Evolutionary conservation across 2,113 vertebrate species (phyloP).

Genomic region (Mastomys natalensis): DNA sequence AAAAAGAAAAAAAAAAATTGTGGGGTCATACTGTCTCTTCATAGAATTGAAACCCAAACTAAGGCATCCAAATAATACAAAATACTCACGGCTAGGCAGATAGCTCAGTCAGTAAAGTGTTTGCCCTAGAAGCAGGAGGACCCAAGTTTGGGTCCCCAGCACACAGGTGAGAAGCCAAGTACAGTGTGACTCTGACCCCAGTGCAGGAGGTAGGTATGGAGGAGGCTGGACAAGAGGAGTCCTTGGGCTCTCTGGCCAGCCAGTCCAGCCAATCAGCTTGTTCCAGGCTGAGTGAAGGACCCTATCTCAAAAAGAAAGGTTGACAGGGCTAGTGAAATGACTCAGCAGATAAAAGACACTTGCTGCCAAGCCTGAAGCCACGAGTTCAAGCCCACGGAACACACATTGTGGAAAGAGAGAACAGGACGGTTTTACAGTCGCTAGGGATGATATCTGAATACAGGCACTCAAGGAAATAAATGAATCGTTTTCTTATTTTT

Average conservation of each 20-base stretch:
- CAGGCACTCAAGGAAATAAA: background rate
- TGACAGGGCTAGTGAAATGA: background rate
- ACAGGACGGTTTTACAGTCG: background rate
- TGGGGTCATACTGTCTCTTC: too few relatives aligned
- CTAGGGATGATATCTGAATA: background rate
- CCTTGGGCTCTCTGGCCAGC: background rate
- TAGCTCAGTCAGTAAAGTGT: background rate
- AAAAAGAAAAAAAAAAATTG: too few relatives aligned
- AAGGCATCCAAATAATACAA: background rate
- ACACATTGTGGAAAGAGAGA: background rate
- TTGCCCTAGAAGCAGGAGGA: background rate
- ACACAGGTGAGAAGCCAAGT: background rate
- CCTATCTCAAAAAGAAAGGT: background rate
- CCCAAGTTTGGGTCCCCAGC: background rate
- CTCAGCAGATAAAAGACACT: background rate
- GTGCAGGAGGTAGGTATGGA: background rate
- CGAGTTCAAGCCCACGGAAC: background rate
- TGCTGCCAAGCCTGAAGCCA: background rate
- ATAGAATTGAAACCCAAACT: too few relatives aligned
- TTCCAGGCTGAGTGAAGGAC: background rate
- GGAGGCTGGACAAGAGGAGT: background rate
- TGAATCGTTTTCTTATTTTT: background rate
- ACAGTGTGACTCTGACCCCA: background rate
- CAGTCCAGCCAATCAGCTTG: background rate
- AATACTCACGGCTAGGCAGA: background rate